phyloP scores from a whole-genome alignment of 1,140 invertebrate genomes.

The Drosophila virilis region DNA sequence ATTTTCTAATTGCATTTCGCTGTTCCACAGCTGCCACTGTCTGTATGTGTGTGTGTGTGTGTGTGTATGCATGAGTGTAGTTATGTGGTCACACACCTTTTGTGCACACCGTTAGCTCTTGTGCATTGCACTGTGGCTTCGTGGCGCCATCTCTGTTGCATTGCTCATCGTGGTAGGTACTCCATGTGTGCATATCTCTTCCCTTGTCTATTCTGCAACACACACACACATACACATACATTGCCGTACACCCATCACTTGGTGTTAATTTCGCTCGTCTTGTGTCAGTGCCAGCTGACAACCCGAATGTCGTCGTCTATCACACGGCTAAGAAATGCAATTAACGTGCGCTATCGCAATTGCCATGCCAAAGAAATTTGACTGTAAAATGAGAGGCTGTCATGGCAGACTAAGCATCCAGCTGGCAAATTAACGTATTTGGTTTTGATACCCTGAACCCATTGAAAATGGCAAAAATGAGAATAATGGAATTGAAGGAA shows the following conservation, averaged over 20 bases:
- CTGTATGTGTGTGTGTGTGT: neutral
- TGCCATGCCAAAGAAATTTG: constrained; percentile 55
- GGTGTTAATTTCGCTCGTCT: constrained; percentile 66
- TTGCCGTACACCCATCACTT: constrained; percentile 42
- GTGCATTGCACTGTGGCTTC: constrained; percentile 10
- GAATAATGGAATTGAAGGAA: no score
- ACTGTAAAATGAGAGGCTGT: constrained; percentile 49
- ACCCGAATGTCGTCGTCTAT: constrained; percentile 56
- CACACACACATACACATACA: constrained; percentile 9
- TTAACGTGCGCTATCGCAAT: constrained; percentile 69
- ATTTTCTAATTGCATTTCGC: constrained; percentile 80
- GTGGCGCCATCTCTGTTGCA: constrained; percentile 27
- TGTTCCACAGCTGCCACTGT: constrained; percentile 37
- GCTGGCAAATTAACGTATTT: constrained; percentile 10
- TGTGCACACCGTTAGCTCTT: constrained; percentile 48
- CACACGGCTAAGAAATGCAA: constrained; percentile 70
- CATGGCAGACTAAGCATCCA: constrained; percentile 10
- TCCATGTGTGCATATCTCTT: constrained; percentile 3
- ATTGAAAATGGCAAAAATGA: neutral
- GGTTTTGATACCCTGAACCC: neutral
- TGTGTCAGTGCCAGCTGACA: constrained; percentile 55
- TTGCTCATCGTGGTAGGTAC: neutral
- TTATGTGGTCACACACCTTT: constrained; percentile 66
- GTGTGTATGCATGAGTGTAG: constrained; percentile 25
- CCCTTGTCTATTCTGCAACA: constrained; percentile 26